Base-by-base conservation (phyloP, 2,888 invertebrate genomes). In the Troides oblongomaculatus region DNA sequence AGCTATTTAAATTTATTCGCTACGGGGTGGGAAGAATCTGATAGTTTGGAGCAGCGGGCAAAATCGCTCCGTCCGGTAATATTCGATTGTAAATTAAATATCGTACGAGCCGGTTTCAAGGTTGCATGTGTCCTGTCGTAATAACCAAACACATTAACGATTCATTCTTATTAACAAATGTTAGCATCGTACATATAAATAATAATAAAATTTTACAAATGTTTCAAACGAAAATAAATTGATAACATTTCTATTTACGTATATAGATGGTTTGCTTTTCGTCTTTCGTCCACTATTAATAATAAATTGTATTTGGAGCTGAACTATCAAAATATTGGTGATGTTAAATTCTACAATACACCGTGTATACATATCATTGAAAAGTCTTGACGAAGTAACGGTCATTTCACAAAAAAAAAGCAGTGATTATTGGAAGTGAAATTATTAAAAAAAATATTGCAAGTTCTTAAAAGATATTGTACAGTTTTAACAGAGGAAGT, bases 51-150 rank as follows among this genome's bases (percentile, higher is more conserved):
- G 10, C 50, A 58, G 65, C 62, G 64, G 63, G 62, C 66, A 66
- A 63, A 62, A 62, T 70, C 39, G 69, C 61, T 56, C 57, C 56
- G 39, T 61, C 30, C 56, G 23, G 56, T 59, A 63, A 66, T 62
- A 66, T 66, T 66, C 62, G 62, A 70, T 70, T 62, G 62, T 70
- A 66, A 69, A 62, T 66, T 46, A 62, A 70, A 66, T 70, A 66
- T 66, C 36, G 63, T 63, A 59, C 63, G 66, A 62, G 62, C 66
- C 58, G 36, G 23, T 62, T 66, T 66, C 70, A 70, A 70, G 70
- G 70, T 70, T 66, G 62, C 59, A 18, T 50, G 46, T 57, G 21
- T 68, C 68, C 68, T 64, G 64, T 69, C 23, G 60, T 53, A 56
- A 50, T 66, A 46, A 60, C 59, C 21, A 53, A 64, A 59, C 36